These are phyloP conservation scores for Neolamprologus caudopunctatus DNA, from an alignment of 2,113 vertebrate genomes.

Conservation along the genomic window DNA sequence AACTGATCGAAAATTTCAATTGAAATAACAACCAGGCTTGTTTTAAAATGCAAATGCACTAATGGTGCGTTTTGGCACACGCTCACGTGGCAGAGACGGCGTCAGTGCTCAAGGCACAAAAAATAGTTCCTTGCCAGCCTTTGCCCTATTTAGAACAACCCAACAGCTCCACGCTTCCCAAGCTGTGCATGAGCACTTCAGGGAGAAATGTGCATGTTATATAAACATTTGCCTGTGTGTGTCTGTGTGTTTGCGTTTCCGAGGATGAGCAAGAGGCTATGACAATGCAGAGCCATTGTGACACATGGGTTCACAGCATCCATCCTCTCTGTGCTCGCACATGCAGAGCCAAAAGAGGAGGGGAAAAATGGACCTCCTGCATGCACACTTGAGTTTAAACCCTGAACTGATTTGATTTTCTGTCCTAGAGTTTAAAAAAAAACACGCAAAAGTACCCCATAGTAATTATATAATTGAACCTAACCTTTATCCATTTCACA, in stretches of 20 bases:
- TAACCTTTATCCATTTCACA: not conserved
- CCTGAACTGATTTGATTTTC: not conserved
- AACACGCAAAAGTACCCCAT: not conserved
- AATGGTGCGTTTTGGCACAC: constrained; percentile 1
- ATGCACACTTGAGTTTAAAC: not conserved
- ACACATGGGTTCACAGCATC: constrained; percentile 58
- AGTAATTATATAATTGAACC: not conserved
- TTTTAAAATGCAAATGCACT: not conserved
- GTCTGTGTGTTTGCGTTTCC: not conserved
- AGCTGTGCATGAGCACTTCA: constrained; percentile 42
- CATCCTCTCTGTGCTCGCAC: constrained; percentile 10
- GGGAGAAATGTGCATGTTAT: constrained; percentile 52
- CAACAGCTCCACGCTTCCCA: not conserved
- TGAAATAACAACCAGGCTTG: not conserved
- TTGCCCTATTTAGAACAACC: constrained; percentile 46
- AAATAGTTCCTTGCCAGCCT: constrained; percentile 31
- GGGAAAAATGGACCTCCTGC: not conserved
- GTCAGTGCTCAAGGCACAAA: constrained; percentile 5
- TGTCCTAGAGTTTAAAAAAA: not conserved
- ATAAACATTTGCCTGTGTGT: constrained; percentile 30
- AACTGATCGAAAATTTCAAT: not conserved
- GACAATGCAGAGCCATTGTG: constrained; percentile 27
- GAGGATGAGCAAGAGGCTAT: not conserved
- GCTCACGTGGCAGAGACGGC: constrained; percentile 3
- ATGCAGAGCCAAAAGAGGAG: not conserved